Conservation (phyloP, 2,797 vertebrate species). For the Molothrus ater region DNA sequence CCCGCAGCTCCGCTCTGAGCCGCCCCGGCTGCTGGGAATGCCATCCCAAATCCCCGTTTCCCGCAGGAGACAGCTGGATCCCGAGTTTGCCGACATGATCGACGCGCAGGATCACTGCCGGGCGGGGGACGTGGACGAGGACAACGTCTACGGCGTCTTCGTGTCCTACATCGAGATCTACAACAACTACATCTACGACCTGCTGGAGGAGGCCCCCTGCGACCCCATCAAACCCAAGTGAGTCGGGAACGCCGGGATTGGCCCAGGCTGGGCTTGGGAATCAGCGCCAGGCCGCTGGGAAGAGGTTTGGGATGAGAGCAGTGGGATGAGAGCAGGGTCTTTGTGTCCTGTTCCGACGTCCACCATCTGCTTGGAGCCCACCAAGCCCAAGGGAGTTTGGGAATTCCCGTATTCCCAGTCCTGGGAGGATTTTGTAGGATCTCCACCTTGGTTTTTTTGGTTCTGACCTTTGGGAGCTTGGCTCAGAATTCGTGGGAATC, state of each 20-base stretch:
- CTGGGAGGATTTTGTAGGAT: rapidly evolving
- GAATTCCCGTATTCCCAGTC: rapidly evolving
- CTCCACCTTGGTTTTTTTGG: rapidly evolving
- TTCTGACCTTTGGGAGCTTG: background rate
- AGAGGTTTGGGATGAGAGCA: constrained; percentile 84
- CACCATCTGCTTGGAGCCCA: constrained; percentile 86
- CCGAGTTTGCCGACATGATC: constrained; percentile 95
- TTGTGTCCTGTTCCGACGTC: constrained; percentile 87
- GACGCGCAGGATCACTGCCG: constrained; percentile 83
- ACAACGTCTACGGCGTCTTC: constrained; percentile 91
- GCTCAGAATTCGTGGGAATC: background rate
- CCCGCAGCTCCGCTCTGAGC: rapidly evolving
- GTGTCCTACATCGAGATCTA: constrained; percentile 98
- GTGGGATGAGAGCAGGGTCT: constrained; percentile 87
- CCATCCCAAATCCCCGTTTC: rapidly evolving
- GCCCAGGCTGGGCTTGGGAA: rapidly evolving
- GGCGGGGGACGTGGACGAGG: constrained; percentile 89
- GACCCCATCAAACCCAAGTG: constrained; percentile 93
- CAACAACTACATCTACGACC: constrained; percentile 98
- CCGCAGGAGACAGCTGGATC: constrained; percentile 86
- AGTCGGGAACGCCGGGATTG: constrained; percentile 48
- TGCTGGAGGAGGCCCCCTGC: constrained; percentile 86
- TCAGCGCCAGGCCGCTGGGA: background rate
- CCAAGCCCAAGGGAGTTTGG: constrained; percentile 86
- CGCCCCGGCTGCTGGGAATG: background rate